phyloP scores from a whole-genome alignment of 2,113 vertebrate genomes.

The Catharus bicknelli region DNA sequence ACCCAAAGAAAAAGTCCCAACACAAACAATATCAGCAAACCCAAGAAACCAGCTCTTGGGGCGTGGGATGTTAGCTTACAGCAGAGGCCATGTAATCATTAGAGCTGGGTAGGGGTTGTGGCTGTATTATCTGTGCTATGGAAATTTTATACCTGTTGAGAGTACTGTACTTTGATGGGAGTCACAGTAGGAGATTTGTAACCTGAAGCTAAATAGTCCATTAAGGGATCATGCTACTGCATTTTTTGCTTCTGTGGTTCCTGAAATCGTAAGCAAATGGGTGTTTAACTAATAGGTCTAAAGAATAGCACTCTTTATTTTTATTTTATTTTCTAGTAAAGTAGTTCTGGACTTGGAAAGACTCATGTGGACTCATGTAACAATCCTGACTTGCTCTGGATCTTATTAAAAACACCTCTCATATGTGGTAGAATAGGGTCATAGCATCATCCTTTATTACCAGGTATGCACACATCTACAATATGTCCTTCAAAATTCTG shows the following conservation, averaged over 20 bases:
- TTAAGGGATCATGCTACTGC: neutral
- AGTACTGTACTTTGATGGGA: neutral
- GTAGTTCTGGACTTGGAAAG: neutral
- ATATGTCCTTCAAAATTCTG: neutral
- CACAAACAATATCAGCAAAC: neutral
- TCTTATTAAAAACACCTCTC: neutral
- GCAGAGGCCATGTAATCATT: rapidly evolving
- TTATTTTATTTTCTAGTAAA: neutral
- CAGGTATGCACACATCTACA: neutral
- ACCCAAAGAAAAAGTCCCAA: no score
- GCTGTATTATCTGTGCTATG: neutral
- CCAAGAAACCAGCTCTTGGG: neutral
- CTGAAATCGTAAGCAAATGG: neutral
- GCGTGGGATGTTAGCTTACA: neutral
- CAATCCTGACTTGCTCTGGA: neutral
- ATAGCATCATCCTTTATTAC: neutral
- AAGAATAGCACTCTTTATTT: neutral
- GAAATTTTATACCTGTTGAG: neutral
- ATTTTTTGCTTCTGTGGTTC: neutral
- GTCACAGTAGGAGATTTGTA: neutral
- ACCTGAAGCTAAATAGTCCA: neutral
- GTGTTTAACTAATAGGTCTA: neutral
- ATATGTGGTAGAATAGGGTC: neutral
- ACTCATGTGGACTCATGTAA: neutral
- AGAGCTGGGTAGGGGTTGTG: neutral